Evolutionary conservation across 2,113 vertebrate genomes (phyloP).

Genomic region (Pteronura brasiliensis): DNA sequence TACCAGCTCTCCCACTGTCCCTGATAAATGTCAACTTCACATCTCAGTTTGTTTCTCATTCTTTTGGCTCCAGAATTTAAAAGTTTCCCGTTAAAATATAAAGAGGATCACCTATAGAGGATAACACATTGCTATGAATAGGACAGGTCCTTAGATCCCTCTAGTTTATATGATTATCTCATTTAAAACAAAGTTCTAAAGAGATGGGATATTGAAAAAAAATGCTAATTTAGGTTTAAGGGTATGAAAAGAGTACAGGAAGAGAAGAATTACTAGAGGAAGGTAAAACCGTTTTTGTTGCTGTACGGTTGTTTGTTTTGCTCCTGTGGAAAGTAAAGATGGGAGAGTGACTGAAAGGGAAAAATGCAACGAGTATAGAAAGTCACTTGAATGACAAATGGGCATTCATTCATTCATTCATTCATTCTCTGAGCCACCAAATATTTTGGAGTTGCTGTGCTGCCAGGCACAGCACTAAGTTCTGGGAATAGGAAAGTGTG

Average conservation of each 20-base stretch:
- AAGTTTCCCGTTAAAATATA: constrained; percentile 16
- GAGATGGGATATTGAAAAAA: background rate
- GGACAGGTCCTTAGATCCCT: background rate
- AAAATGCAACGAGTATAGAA: background rate
- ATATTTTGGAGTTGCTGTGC: background rate
- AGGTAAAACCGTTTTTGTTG: background rate
- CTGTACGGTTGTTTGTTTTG: background rate
- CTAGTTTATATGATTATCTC: background rate
- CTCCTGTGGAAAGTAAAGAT: background rate
- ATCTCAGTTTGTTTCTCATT: background rate
- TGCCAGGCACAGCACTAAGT: background rate
- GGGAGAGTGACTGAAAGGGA: background rate
- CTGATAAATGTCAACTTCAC: background rate
- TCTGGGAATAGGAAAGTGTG: background rate
- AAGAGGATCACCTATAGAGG: background rate
- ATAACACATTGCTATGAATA: background rate
- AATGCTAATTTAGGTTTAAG: background rate
- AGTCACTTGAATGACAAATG: background rate
- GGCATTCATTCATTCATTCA: background rate
- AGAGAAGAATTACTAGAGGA: background rate
- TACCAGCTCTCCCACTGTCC: background rate
- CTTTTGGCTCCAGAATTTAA: background rate
- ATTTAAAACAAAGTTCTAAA: constrained; percentile 15
- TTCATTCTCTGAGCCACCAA: background rate
- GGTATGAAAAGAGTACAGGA: background rate